A percentile compares a stretch with the other conserved stretches of the same genome.
phyloP scores from a whole-genome alignment of 2,113 vertebrate species.

The Anoura caudifer region DNA sequence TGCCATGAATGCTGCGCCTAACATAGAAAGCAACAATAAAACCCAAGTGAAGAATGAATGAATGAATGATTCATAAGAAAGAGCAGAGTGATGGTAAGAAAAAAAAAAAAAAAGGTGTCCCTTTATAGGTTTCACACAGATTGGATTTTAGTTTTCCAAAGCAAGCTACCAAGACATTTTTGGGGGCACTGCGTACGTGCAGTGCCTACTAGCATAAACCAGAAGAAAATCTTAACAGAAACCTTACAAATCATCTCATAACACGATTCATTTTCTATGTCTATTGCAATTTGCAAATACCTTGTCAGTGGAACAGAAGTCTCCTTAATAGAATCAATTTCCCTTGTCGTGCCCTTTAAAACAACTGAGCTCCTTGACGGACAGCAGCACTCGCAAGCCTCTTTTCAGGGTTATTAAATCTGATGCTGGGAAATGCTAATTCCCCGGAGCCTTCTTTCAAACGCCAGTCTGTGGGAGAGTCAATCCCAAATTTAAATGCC shows the following conservation, averaged over 20 bases:
- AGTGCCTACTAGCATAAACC: conserved; percentile 34
- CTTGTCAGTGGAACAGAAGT: not conserved
- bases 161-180: conserved; percentile 29
- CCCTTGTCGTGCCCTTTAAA: not conserved
- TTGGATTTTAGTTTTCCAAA: conserved; percentile 70
- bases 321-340: conserved; percentile 32
- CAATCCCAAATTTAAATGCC: conserved; percentile 44
- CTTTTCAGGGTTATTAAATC: conserved; percentile 2
- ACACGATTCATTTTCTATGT: not conserved
- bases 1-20: not conserved
- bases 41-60: not conserved
- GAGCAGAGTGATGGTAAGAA: not conserved
- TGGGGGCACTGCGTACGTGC: conserved; percentile 34
- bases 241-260: conserved; percentile 25
- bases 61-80: not conserved
- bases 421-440: conserved; percentile 20
- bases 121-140: not conserved
- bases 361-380: not conserved
- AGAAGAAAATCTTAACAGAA: conserved; percentile 69
- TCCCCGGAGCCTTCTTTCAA: not conserved
- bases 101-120: not conserved
- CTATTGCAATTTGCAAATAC: conserved; percentile 34
- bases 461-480: not conserved
- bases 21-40: not conserved
- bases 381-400: not conserved